Base-by-base conservation (phyloP, 2,888 invertebrate species). In the Parthenolecanium corni region DNA sequence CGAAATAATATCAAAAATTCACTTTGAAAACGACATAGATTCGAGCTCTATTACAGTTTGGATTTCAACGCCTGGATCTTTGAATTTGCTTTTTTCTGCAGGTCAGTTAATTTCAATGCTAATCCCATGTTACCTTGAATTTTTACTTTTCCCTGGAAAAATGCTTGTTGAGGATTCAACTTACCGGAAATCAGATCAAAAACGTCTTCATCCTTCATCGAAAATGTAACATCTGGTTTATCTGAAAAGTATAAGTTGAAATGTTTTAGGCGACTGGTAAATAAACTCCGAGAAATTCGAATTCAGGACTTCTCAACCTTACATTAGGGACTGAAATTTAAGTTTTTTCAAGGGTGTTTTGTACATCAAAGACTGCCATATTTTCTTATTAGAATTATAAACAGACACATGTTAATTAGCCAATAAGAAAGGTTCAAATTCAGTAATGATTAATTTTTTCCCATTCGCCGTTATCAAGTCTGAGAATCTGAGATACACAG, bases 81-180 rank as follows among this genome's bases (percentile, higher is more conserved):
- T 44, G 80, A 79, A 3, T 83, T 79, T 0, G 88, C 87, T 5
- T 82, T 80, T 64, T 82, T 80, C 70, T 90, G 89, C 66, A 94
- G 74, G 67, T 90, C 89, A 20, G 87, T 84, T 64, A 97, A 76
- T 73, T 94, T 96, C 87, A 96, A 88, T 1, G 96, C 96, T 47
- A 95, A 76, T 0, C 91, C 94, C 87, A 96, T 92, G 73, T 96
- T 96, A 36, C 96, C 96, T 73, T 93, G 89, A 65, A 97, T 85
- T 76, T 95, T 96, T 64, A 92, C 83, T 75, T 96, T 96, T 16
- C 96, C 96, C 75, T 95, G 89, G 80, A 91, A 91, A 75, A 91
- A 92, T 1, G 94, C 94, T 74, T 93, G 93, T 73, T 97, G 95
- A 0, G 91, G 90, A 73, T 94, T 93, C 65, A 97, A 77, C 74